Conservation (phyloP, 2,113 vertebrate genomes). For the Cettia cetti region DNA sequence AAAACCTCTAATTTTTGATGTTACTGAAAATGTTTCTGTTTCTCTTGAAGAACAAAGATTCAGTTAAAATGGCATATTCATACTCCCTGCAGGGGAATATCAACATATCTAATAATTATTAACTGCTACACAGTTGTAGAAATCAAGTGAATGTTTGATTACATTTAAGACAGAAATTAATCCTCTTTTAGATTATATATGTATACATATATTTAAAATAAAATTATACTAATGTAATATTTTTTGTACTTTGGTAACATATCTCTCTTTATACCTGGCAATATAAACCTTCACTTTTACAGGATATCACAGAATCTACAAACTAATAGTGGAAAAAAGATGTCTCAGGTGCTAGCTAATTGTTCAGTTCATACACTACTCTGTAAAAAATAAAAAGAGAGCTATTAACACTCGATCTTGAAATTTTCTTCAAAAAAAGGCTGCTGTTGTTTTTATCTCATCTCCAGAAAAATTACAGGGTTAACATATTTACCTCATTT, state of each 20-base stretch:
- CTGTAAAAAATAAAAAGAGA: neutral
- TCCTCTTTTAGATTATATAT: neutral
- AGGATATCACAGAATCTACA: neutral
- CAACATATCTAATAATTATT: neutral
- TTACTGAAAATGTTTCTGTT: neutral
- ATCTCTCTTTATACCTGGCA: neutral
- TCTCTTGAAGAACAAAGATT: neutral
- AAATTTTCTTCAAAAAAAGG: neutral
- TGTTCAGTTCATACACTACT: accelerated
- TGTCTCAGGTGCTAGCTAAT: neutral
- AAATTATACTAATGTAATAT: neutral
- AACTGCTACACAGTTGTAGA: neutral
- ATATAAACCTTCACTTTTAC: neutral
- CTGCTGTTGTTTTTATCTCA: neutral
- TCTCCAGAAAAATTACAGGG: accelerated
- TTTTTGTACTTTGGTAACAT: neutral
- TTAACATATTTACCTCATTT: neutral
- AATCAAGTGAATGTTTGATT: neutral
- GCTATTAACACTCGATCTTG: neutral
- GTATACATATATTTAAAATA: neutral
- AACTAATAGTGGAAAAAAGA: neutral
- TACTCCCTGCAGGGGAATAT: neutral
- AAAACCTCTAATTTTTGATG: neutral
- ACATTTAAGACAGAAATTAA: neutral
- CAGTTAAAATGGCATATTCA: neutral